A percentile compares a stretch with the other conserved stretches of the same genome.
phyloP scores from a whole-genome alignment of 2,797 vertebrate genomes.

The Picus viridis region DNA sequence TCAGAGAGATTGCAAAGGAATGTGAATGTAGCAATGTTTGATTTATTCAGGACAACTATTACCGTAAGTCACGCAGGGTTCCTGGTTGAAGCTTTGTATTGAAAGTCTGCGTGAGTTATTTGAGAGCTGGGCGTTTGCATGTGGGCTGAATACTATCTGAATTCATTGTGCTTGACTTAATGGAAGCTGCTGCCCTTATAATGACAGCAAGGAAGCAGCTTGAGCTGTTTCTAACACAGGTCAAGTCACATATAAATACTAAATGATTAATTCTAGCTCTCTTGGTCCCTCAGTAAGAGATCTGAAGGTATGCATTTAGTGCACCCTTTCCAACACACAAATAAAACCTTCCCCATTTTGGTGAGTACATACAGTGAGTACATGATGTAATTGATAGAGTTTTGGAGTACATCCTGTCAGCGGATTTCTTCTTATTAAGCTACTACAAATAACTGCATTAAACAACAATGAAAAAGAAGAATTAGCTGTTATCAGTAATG shows the following conservation, averaged over 20 bases:
- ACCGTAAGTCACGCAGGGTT: not conserved
- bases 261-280: not conserved
- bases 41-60: not conserved
- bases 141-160: not conserved
- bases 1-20: not conserved
- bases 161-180: not conserved
- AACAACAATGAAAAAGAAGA: not conserved
- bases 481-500: not conserved
- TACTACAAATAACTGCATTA: not conserved
- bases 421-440: not conserved
- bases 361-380: not conserved
- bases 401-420: not conserved
- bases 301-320: not conserved
- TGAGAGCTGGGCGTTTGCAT: not conserved
- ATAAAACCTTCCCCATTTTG: not conserved
- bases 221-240: not conserved
- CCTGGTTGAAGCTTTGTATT: not conserved
- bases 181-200: not conserved
- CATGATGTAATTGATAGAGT: not conserved
- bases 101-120: not conserved
- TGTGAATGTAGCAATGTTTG: conserved; percentile 12
- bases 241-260: not conserved
- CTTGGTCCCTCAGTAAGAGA: not conserved
- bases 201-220: not conserved
- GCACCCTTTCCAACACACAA: not conserved